Base-by-base conservation (phyloP, 92 coral and sea anemone genomes). In the Meandrina meandrites region DNA sequence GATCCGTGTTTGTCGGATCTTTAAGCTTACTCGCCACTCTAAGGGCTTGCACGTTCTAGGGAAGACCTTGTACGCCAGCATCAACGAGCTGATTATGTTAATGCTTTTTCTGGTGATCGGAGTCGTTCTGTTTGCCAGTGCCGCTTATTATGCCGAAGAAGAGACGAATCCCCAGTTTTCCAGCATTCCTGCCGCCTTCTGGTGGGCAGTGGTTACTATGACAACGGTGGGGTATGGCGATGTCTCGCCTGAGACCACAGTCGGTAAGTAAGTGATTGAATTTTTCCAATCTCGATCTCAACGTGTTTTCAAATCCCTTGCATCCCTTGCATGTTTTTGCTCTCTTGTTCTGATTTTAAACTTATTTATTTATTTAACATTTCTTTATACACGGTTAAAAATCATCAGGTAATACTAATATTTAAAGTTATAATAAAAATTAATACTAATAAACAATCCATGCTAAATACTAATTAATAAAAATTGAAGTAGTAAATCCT, bases 141-240 rank as follows among this genome's bases (percentile, higher is more conserved):
- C 96, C 13, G 98, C 96, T 13, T 97, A 97, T 81, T 97, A 97
- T 83, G 96, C 96, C 13, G 99, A 97, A 79, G 90, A 85, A 30
- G 85, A 79, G 14, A 78, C 81, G 6, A 92, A 89, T 47, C 13
- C 17, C 11, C 56, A 70, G 13, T 95, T 97, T 58, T 40, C 90
- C 75, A 95, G 98, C 84, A 97, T 97, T 58, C 99, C 99, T 2
- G 95, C 93, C 81, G 92, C 96, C 45, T 97, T 97, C 87, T 97
- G 99, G 99, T 97, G 99, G 99, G 98, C 99, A 19, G 95, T 97
- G 17, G 99, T 97, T 78, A 97, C 99, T 81, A 97, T 97, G 99
- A 97, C 99, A 76, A 97, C 99, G 6, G 99, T 97, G 8, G 99
- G 99, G 7, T 97, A 97, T 77, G 99, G 99, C 18, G 99, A 97